Evolutionary conservation across 37 sponge, comb jelly and placozoan genomes (phyloP).

Genomic region (Trichoplax adhaerens): DNA sequence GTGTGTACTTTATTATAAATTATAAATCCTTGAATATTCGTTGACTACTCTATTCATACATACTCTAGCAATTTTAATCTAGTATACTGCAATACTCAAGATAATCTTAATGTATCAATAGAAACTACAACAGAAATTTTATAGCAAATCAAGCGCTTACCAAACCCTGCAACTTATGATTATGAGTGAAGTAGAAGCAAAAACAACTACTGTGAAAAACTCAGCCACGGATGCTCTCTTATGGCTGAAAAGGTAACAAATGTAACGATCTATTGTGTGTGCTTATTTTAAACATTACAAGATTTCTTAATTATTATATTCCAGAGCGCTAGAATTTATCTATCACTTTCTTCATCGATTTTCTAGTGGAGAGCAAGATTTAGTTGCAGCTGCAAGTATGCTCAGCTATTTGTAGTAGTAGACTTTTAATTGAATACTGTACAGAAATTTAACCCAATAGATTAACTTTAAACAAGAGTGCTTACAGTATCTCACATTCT

Average conservation of each 20-base stretch:
- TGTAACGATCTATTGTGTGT: constrained; percentile 4
- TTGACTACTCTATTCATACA: constrained; percentile 4
- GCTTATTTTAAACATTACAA: constrained; percentile 1
- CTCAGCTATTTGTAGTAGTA: background rate
- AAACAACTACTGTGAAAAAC: constrained; percentile 20
- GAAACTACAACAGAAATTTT: constrained; percentile 36
- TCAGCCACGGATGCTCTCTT: constrained; percentile 65
- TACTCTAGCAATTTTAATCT: background rate
- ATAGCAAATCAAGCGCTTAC: constrained; percentile 15
- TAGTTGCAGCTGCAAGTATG: constrained; percentile 54
- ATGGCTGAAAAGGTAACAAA: constrained; percentile 63
- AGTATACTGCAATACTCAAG: background rate
- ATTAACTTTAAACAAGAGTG: constrained; percentile 3
- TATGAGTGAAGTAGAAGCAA: constrained; percentile 22
- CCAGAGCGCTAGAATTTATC: constrained; percentile 60
- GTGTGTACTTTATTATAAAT: constrained; percentile 7
- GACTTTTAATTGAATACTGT: too few relatives aligned
- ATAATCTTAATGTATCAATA: constrained; percentile 2
- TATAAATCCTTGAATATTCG: background rate
- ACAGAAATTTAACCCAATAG: background rate
- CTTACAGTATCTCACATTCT: background rate
- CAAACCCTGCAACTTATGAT: constrained; percentile 54
- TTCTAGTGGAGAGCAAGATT: constrained; percentile 41
- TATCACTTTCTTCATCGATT: constrained; percentile 39
- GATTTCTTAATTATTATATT: background rate